Percentiles rank a stretch among this genome's conserved stretches.
Conservation (phyloP, 2,113 vertebrate genomes). For the Micronycteris hirsuta region DNA sequence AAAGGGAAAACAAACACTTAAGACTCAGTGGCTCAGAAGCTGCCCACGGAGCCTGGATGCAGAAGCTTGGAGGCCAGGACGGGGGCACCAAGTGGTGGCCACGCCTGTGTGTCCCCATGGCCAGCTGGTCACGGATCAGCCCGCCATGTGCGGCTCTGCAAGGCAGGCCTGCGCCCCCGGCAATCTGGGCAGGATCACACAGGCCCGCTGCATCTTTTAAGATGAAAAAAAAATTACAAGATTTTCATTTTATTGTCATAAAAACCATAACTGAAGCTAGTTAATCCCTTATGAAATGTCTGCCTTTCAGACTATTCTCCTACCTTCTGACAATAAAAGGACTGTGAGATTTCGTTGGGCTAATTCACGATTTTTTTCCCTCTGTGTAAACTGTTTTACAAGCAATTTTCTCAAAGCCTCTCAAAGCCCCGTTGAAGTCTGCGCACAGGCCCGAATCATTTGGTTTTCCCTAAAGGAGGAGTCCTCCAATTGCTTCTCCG, state of each 20-base stretch:
- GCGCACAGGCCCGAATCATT: neutral
- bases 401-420: neutral
- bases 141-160: fast-evolving
- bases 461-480: neutral
- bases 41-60: neutral
- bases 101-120: fast-evolving
- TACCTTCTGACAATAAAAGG: conserved; percentile 24
- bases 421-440: neutral
- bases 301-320: neutral
- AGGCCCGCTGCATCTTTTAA: neutral
- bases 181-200: neutral
- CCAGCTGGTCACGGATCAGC: neutral
- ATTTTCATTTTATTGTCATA: conserved; percentile 31
- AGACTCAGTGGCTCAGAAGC: neutral
- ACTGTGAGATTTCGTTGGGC: neutral
- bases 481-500: neutral
- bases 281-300: conserved; percentile 27
- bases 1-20: neutral
- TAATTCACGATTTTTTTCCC: neutral
- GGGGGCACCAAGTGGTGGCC: fast-evolving
- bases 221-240: neutral
- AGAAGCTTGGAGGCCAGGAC: neutral
- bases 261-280: conserved; percentile 26
- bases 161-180: neutral
- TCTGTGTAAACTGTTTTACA: conserved; percentile 21